Evolutionary conservation across 2,113 vertebrate species (phyloP).

Genomic region (Notarius quadriscutis): DNA sequence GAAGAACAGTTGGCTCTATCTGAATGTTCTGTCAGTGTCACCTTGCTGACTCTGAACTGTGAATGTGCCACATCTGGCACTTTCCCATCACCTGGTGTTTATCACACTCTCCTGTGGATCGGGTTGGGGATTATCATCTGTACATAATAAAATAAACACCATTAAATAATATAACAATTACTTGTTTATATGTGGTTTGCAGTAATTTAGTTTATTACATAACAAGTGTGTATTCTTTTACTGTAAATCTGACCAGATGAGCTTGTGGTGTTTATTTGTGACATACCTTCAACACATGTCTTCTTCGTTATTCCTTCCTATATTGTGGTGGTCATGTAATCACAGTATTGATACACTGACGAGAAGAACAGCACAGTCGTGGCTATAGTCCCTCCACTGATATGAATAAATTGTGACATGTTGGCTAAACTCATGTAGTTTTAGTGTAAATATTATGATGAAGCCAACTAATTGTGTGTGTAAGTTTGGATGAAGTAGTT

Average conservation of each 20-base stretch:
- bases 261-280: background rate
- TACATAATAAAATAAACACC: conserved; percentile 53
- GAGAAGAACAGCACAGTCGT: background rate
- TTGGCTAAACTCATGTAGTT: conserved; percentile 40
- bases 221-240: background rate
- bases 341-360: background rate
- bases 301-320: background rate
- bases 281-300: background rate
- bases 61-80: background rate
- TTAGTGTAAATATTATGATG: conserved; percentile 67
- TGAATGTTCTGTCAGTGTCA: background rate
- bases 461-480: conserved; percentile 54
- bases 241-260: background rate
- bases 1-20: background rate
- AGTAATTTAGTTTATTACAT: background rate
- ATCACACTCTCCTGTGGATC: conserved; percentile 21
- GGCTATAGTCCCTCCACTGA: background rate
- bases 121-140: conserved; percentile 34
- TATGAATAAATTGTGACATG: conserved; percentile 35
- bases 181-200: background rate
- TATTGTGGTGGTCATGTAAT: background rate
- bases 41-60: background rate
- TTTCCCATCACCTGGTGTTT: background rate
- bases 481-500: conserved; percentile 43
- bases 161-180: conserved; percentile 16